A percentile compares a stretch with the other conserved stretches of the same genome.
phyloP scores from a whole-genome alignment of 2,888 invertebrate genomes.

The Laothoe populi region DNA sequence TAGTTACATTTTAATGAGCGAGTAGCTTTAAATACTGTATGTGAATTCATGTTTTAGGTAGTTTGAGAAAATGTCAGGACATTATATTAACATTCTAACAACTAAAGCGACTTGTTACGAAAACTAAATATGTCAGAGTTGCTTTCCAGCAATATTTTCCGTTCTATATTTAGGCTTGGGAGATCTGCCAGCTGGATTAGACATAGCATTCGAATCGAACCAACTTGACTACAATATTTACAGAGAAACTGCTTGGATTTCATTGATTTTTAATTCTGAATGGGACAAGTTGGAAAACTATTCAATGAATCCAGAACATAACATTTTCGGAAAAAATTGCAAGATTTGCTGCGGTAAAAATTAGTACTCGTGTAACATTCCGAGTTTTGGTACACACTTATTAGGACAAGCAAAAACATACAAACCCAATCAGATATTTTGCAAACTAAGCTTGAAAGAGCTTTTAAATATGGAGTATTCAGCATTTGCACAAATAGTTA shows the following conservation, averaged over 20 bases:
- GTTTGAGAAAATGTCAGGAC: not conserved
- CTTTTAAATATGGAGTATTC: too few relatives aligned
- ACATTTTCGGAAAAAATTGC: not conserved
- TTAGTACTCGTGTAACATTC: not conserved
- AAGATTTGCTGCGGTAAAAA: too few relatives aligned
- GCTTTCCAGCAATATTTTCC: constrained; percentile 67
- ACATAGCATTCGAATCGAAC: constrained; percentile 47
- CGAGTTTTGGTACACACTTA: too few relatives aligned
- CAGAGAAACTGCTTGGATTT: constrained; percentile 15
- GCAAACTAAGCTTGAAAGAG: too few relatives aligned
- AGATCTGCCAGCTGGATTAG: constrained; percentile 69
- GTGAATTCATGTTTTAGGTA: not conserved
- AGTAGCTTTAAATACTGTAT: constrained; percentile 37
- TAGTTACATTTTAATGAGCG: constrained; percentile 63
- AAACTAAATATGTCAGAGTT: constrained; percentile 62
- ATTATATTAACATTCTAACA: constrained; percentile 8
- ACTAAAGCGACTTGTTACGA: constrained; percentile 43
- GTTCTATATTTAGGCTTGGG: constrained; percentile 74
- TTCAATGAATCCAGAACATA: not conserved
- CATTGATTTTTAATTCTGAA: constrained; percentile 19
- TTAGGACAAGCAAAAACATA: too few relatives aligned
- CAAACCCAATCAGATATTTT: too few relatives aligned
- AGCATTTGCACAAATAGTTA: too few relatives aligned
- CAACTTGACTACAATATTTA: constrained; percentile 40
- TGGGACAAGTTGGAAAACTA: not conserved